A percentile compares a stretch with the other conserved stretches of the same genome.
phyloP scores from a whole-genome alignment of 2,888 invertebrate genomes.

The Alsophila aescularia region DNA sequence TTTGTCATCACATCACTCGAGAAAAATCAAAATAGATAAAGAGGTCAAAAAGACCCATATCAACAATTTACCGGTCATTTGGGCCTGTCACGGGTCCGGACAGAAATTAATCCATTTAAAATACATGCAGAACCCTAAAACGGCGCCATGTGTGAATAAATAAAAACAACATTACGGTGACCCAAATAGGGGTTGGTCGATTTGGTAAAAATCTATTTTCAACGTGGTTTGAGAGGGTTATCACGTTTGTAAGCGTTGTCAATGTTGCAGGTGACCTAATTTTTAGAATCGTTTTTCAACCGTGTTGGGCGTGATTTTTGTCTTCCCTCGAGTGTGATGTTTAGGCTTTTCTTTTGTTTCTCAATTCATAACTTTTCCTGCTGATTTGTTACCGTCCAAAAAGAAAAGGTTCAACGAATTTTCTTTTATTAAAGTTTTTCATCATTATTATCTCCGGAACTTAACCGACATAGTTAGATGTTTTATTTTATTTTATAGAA shows the following conservation, averaged over 20 bases:
- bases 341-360: too few relatives aligned
- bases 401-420: too few relatives aligned
- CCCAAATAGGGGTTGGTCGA: slow-evolving; percentile 46
- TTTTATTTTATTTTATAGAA: too few relatives aligned
- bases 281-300: not conserved
- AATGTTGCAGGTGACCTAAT: slow-evolving; percentile 5
- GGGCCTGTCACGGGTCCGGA: slow-evolving; percentile 56
- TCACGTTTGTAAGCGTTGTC: not conserved
- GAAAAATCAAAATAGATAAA: slow-evolving; percentile 17
- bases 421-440: too few relatives aligned
- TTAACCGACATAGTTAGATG: too few relatives aligned
- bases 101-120: slow-evolving; percentile 69
- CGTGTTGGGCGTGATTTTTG: not conserved
- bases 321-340: too few relatives aligned
- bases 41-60: slow-evolving; percentile 44
- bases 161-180: slow-evolving; percentile 47
- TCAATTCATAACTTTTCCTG: too few relatives aligned
- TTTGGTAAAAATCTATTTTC: slow-evolving; percentile 23
- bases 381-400: too few relatives aligned
- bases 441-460: too few relatives aligned
- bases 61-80: slow-evolving; percentile 55
- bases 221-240: slow-evolving; percentile 12
- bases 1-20: slow-evolving; percentile 8
- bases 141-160: slow-evolving; percentile 54
- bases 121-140: slow-evolving; percentile 58